These are phyloP conservation scores for Odontamblyopus lacepedii DNA, from an alignment of 2,797 vertebrate genomes.

Conservation along the genomic window DNA sequence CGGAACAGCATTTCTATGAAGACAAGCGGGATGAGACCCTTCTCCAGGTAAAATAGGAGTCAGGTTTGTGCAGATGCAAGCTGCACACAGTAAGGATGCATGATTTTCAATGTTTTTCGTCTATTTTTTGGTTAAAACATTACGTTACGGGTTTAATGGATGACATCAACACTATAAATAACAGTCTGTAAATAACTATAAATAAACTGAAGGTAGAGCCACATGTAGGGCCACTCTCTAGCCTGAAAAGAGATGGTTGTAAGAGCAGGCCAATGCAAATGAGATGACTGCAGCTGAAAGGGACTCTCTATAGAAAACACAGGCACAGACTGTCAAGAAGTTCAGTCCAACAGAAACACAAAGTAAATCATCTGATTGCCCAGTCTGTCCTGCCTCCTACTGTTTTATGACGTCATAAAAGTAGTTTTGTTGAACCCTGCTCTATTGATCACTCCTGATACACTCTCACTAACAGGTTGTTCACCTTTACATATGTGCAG, in stretches of 20 bases:
- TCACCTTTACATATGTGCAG: too few species aligned
- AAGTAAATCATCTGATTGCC: not conserved
- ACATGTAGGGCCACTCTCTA: not conserved
- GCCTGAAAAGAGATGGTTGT: not conserved
- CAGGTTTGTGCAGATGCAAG: not conserved
- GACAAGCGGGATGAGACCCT: too few species aligned
- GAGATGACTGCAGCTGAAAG: not conserved
- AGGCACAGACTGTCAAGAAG: not conserved
- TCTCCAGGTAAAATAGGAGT: too few species aligned
- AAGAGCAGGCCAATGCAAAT: not conserved
- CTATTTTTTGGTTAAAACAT: too few species aligned
- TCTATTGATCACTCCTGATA: not conserved
- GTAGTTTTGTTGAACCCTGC: not conserved
- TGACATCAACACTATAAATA: not conserved
- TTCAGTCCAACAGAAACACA: not conserved
- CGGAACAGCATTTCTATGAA: too few species aligned
- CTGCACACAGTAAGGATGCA: not conserved
- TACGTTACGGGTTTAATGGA: not conserved
- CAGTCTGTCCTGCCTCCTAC: not conserved
- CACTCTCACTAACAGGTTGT: not conserved
- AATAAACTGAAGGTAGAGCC: not conserved
- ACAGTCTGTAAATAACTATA: not conserved
- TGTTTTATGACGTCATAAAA: conserved; percentile 1
- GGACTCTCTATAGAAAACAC: not conserved
- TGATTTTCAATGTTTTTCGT: too few species aligned